Conservation (phyloP, 2,113 vertebrate species). For the Serilophus lunatus region DNA sequence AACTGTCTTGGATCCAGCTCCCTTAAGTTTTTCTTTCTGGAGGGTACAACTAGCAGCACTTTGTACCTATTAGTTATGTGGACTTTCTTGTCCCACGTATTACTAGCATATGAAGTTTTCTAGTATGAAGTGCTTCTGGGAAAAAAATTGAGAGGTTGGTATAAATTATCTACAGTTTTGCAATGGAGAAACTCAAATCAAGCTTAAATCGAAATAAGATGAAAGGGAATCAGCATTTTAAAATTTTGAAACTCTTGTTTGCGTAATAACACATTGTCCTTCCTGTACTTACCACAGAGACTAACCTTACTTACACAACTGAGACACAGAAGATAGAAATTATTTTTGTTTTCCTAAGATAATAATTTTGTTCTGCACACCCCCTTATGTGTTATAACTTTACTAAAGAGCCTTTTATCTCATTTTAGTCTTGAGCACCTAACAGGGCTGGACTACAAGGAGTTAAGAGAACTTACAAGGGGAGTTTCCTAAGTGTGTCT, state of each 20-base stretch:
- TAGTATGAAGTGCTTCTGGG: neutral
- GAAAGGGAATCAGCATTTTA: neutral
- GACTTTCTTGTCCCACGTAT: neutral
- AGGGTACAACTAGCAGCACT: neutral
- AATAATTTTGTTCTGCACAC: neutral
- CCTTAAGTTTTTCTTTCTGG: neutral
- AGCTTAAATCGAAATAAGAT: neutral
- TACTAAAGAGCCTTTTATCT: neutral
- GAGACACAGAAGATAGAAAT: neutral
- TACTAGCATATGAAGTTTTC: neutral
- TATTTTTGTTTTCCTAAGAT: neutral
- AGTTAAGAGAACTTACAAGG: neutral
- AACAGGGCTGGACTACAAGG: neutral
- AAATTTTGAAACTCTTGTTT: neutral
- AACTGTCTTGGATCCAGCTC: neutral
- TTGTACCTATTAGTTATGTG: neutral
- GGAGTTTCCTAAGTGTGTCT: constrained; percentile 14
- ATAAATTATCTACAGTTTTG: neutral
- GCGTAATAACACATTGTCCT: neutral
- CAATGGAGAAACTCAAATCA: neutral
- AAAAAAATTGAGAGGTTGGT: neutral
- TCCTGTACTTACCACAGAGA: neutral
- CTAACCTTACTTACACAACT: neutral
- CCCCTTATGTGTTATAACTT: neutral
- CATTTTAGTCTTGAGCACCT: neutral